Conservation (phyloP, 92 coral and sea anemone species). For the Montipora capitata region DNA sequence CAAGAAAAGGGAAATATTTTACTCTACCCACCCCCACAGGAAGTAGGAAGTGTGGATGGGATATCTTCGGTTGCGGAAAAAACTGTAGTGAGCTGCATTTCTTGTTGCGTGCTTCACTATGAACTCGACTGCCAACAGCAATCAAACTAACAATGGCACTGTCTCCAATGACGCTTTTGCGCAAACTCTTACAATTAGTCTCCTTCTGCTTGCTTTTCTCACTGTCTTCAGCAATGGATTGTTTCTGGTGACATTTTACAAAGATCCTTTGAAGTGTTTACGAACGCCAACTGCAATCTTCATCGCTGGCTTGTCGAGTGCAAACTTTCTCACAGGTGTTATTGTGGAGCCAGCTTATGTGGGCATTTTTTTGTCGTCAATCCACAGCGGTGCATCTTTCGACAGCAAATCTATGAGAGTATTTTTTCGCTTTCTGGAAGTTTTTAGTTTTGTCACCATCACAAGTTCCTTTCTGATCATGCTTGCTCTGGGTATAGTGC, state of each 20-base stretch:
- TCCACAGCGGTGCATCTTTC: not conserved
- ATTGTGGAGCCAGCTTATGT: conserved; percentile 83
- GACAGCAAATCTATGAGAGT: not conserved
- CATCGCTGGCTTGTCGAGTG: conserved; percentile 79
- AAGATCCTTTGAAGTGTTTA: conserved; percentile 87
- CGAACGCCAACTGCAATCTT: conserved; percentile 88
- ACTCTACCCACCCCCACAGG: not conserved
- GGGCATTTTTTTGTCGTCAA: conserved; percentile 21
- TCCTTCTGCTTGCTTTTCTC: conserved; percentile 46
- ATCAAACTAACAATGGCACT: not conserved
- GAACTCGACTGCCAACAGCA: conserved; percentile 27
- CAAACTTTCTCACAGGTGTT: conserved; percentile 87
- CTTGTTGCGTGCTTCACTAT: not conserved
- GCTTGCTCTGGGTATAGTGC: conserved; percentile 74
- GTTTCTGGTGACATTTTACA: conserved; percentile 77
- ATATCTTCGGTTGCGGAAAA: not conserved
- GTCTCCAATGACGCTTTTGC: not conserved
- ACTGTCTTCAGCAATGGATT: conserved; percentile 80
- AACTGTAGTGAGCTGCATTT: too few species aligned
- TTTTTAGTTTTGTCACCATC: conserved; percentile 66
- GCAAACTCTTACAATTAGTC: not conserved
- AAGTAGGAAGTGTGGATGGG: too few species aligned
- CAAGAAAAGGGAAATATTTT: too few species aligned
- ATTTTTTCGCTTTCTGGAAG: conserved; percentile 56
- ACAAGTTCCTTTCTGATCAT: conserved; percentile 82